Base-by-base conservation (phyloP, 2,113 vertebrate species). In the Chauna torquata region DNA sequence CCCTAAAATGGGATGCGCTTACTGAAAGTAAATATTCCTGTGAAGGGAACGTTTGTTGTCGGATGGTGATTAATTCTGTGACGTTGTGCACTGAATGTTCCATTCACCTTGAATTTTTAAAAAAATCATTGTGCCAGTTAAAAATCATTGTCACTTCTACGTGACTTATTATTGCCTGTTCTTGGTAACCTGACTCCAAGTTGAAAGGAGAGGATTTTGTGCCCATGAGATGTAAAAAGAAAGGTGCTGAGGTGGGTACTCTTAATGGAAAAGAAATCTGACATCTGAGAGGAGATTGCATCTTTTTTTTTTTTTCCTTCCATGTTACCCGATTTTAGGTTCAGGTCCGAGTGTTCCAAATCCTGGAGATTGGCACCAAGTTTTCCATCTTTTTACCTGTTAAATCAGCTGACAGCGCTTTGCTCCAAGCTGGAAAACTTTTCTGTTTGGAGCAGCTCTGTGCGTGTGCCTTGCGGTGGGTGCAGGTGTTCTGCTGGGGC, bases 351-450 rank as follows among this genome's bases (percentile, higher is more conserved):
- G 5, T 36, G 12, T 90, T 70, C 52, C 75, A 42, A 81, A 70
- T 65, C 38, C 16, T 15, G 8, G 25, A 52, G 44, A 5, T 1
- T 7, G 38, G 12, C n/a, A 25, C 40, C 0, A 4, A 52, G 32
- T 52, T 94, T 85, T 72, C 22, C 8, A 8, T 5, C 68, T 40
- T 62, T 61, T 54, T 71, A 45, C 8, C 80, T 32, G 16, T 28
- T 71, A 11, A 44, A 38, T 44, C 22, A 76, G 30, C 64, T 54
- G 74, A 19, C 3, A 5, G 68, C 0, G 0, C 49, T 69, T n/a
- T 40, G 32, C 36, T 94, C 65, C 25, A 16, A 30, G 54, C 52
- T 25, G 32, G 59, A 44, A 40, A 62, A 40, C 11, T 9, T 49
- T 11, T 0, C 1, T 4, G 19, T 25, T 28, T 7, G 61, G 61